phyloP scores from a whole-genome alignment of 2,797 vertebrate species.

The Telmatherina bonti region DNA sequence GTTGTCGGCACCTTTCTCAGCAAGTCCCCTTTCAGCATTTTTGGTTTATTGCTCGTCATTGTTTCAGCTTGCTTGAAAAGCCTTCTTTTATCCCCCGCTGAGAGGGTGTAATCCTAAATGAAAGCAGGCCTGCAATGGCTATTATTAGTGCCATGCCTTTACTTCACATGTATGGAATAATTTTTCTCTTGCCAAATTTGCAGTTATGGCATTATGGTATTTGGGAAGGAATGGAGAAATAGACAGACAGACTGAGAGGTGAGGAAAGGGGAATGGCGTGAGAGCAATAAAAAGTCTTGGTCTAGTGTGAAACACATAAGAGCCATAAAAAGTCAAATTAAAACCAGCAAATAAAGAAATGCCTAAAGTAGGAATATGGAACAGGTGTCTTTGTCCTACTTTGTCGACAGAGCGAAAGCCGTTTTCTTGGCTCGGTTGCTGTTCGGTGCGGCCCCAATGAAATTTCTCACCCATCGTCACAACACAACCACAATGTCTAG shows the following conservation, averaged over 20 bases:
- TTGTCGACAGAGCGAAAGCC: slow-evolving; percentile 54
- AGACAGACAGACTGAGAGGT: slow-evolving; percentile 65
- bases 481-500: slow-evolving; percentile 72
- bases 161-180: slow-evolving; percentile 81
- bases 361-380: slow-evolving; percentile 67
- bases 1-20: slow-evolving; percentile 70
- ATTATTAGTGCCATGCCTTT: slow-evolving; percentile 73
- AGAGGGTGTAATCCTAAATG: slow-evolving; percentile 64
- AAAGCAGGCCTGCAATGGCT: slow-evolving; percentile 64
- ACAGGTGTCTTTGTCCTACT: slow-evolving; percentile 85
- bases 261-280: slow-evolving; percentile 66
- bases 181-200: slow-evolving; percentile 79
- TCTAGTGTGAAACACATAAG: slow-evolving; percentile 49
- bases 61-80: slow-evolving; percentile 72
- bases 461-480: slow-evolving; percentile 72
- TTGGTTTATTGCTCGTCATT: slow-evolving; percentile 72
- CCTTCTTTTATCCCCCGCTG: slow-evolving; percentile 67
- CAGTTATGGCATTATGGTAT: slow-evolving; percentile 57
- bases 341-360: slow-evolving; percentile 56
- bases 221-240: slow-evolving; percentile 61
- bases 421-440: slow-evolving; percentile 60
- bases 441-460: slow-evolving; percentile 59
- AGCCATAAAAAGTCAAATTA: slow-evolving; percentile 46
- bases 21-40: slow-evolving; percentile 61
- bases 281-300: slow-evolving; percentile 62